A percentile compares a stretch with the other conserved stretches of the same genome.
Evolutionary conservation across 2,113 vertebrate genomes (phyloP).

Genomic region (Cnemophilus loriae): DNA sequence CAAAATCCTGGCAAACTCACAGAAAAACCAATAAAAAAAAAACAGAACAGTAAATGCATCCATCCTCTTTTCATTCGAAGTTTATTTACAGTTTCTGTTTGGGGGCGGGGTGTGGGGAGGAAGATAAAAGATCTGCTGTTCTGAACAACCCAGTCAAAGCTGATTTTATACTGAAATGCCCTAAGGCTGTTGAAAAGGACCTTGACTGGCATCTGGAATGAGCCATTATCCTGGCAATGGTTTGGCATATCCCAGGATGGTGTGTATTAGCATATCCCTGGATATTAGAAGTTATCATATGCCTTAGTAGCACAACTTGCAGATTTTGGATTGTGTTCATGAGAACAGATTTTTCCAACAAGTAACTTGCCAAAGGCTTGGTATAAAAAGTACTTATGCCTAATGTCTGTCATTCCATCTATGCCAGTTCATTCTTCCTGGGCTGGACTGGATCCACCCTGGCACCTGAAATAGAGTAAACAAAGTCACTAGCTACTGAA

Average conservation of each 20-base stretch:
- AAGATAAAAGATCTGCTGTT: not conserved
- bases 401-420: slow-evolving; percentile 74
- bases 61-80: not conserved
- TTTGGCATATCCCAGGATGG: slow-evolving; percentile 59
- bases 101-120: accelerated
- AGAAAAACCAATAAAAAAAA: not conserved
- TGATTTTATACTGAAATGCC: slow-evolving; percentile 20
- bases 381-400: slow-evolving; percentile 72
- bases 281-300: slow-evolving; percentile 64
- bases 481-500: slow-evolving; percentile 50
- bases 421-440: slow-evolving; percentile 73
- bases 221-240: slow-evolving; percentile 54
- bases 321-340: slow-evolving; percentile 71
- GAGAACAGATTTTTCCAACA: slow-evolving; percentile 73
- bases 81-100: slow-evolving; percentile 9
- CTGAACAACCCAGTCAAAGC: not conserved
- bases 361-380: slow-evolving; percentile 73
- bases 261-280: slow-evolving; percentile 65
- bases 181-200: slow-evolving; percentile 25
- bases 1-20: not conserved
- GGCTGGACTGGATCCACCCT: slow-evolving; percentile 64
- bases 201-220: slow-evolving; percentile 66
- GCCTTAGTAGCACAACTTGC: slow-evolving; percentile 65
- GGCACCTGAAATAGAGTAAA: slow-evolving; percentile 66
- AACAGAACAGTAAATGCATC: not conserved